Percentiles rank a stretch among this genome's conserved stretches.
Evolutionary conservation across 2,113 vertebrate species (phyloP).

Genomic region (Hystrix cristata): DNA sequence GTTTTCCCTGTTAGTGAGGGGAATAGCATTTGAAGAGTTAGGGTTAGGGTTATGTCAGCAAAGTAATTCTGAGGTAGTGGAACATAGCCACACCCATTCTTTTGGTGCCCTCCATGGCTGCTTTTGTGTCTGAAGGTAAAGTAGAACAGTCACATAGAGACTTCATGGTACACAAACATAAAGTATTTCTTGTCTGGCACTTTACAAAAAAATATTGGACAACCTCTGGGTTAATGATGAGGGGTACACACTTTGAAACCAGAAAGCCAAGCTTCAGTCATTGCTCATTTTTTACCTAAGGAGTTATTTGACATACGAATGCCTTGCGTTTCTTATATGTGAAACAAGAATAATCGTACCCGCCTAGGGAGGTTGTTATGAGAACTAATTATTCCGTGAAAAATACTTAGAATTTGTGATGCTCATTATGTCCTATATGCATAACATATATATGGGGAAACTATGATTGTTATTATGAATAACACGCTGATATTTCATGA

Average conservation of each 20-base stretch:
- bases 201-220: not conserved
- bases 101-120: not conserved
- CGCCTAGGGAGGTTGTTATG: not conserved
- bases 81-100: accelerated
- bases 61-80: not conserved
- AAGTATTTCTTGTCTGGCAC: not conserved
- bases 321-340: not conserved
- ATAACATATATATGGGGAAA: not conserved
- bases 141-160: not conserved
- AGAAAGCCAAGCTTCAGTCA: not conserved
- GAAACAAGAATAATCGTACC: not conserved
- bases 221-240: not conserved
- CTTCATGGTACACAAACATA: not conserved
- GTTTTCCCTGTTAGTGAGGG: not conserved
- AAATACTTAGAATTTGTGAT: not conserved
- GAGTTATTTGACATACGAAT: not conserved
- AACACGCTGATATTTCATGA: not conserved
- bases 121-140: not conserved
- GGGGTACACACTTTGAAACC: not conserved
- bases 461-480: not conserved
- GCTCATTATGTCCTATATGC: not conserved
- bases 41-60: not conserved
- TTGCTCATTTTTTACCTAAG: not conserved
- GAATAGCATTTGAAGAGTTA: not conserved
- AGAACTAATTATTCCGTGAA: slow-evolving; percentile 19